Percentiles rank a stretch among this genome's conserved stretches.
phyloP scores from a whole-genome alignment of 2,113 vertebrate species.

The Pitta sordida region DNA sequence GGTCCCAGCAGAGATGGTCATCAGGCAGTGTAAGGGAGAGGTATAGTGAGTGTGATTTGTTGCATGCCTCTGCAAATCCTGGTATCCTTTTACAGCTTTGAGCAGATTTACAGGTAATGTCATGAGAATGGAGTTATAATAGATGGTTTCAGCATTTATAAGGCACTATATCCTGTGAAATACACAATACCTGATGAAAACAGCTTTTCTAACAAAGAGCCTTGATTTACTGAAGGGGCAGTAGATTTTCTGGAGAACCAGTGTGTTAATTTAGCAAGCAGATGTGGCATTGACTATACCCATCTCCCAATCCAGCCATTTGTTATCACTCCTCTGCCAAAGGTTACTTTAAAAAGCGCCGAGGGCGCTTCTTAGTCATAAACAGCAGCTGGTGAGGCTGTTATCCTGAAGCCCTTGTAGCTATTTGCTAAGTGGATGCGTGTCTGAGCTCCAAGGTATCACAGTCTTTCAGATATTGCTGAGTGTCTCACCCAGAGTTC shows the following conservation, averaged over 20 bases:
- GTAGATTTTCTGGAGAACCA: constrained; percentile 19
- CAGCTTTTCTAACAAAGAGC: background rate
- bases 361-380: background rate
- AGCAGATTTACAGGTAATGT: background rate
- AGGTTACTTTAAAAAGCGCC: constrained; percentile 20
- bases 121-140: background rate
- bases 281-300: background rate
- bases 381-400: constrained; percentile 6
- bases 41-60: background rate
- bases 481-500: background rate
- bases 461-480: background rate
- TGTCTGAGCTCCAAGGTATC: background rate
- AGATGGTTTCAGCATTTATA: background rate
- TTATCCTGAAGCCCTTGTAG: background rate
- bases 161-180: background rate
- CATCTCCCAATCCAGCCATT: background rate
- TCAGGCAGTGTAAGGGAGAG: background rate
- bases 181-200: background rate
- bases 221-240: background rate
- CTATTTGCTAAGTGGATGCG: background rate
- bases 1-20: background rate
- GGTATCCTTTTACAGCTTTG: background rate
- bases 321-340: background rate
- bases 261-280: constrained; percentile 19
- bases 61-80: background rate